A percentile compares a stretch with the other conserved stretches of the same genome.
phyloP scores from a whole-genome alignment of 2,797 vertebrate genomes.

The Chromobotia macracanthus region DNA sequence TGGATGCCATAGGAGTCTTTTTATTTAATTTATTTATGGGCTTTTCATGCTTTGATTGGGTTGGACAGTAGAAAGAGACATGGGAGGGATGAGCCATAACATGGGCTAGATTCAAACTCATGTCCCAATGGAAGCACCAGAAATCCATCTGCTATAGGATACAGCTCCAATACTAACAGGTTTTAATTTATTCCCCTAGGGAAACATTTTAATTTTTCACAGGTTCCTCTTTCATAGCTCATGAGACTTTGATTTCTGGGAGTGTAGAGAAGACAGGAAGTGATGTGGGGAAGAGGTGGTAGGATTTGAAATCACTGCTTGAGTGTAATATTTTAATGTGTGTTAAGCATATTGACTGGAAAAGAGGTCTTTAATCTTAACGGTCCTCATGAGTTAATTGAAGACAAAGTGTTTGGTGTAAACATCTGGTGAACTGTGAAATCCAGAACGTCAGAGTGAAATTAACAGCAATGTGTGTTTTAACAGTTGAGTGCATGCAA shows the following conservation, averaged over 20 bases:
- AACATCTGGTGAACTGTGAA: constrained; percentile 24
- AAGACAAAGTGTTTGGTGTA: constrained; percentile 6
- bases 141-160: not conserved
- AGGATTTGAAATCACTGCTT: not conserved
- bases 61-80: not conserved
- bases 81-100: not conserved
- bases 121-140: too few species aligned
- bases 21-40: not conserved
- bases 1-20: not conserved
- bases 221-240: not conserved
- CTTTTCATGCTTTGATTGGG: not conserved
- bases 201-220: not conserved
- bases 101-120: not conserved
- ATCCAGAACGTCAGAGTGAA: not conserved
- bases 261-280: not conserved
- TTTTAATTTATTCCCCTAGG: too few species aligned
- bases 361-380: constrained; percentile 4
- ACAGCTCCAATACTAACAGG: not conserved
- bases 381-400: constrained; percentile 15
- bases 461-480: constrained; percentile 21
- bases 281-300: not conserved
- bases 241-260: not conserved
- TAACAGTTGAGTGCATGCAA: not conserved
- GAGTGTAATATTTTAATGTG: not conserved
- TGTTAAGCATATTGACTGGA: not conserved